Evolutionary conservation across 2,113 vertebrate genomes (phyloP).

Genomic region (Formicarius rufipectus): DNA sequence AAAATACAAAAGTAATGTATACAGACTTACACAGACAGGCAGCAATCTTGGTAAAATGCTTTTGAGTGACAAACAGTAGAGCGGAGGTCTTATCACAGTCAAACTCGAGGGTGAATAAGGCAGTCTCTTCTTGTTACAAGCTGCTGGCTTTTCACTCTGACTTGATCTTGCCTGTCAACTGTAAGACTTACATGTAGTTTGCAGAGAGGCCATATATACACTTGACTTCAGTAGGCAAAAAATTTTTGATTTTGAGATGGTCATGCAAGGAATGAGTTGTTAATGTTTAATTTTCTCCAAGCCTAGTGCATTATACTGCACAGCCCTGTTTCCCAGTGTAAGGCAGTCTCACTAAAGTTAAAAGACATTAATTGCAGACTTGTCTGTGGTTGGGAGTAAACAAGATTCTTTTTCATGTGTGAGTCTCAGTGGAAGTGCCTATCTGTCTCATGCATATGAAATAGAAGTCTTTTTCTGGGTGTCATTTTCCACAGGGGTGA

Average conservation of each 20-base stretch:
- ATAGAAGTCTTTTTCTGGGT: neutral
- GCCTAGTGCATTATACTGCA: neutral
- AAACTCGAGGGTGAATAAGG: neutral
- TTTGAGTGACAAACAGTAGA: neutral
- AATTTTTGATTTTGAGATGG: neutral
- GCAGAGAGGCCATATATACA: neutral
- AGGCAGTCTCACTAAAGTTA: neutral
- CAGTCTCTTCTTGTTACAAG: neutral
- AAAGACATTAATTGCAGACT: conserved; percentile 26
- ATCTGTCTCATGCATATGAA: neutral
- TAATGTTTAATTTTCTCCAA: neutral
- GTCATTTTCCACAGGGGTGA: neutral
- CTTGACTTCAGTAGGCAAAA: neutral
- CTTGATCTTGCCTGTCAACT: neutral
- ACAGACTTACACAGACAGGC: neutral
- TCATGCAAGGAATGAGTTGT: neutral
- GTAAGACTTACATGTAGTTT: neutral
- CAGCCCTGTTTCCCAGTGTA: neutral
- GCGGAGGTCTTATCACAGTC: neutral
- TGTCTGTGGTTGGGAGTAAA: conserved; percentile 1
- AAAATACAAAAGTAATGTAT: neutral
- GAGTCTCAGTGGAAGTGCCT: neutral
- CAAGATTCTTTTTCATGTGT: neutral
- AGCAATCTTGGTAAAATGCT: neutral
- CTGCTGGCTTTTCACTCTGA: neutral